phyloP scores from a whole-genome alignment of 2,888 invertebrate species.

The Syrista parreyssii region DNA sequence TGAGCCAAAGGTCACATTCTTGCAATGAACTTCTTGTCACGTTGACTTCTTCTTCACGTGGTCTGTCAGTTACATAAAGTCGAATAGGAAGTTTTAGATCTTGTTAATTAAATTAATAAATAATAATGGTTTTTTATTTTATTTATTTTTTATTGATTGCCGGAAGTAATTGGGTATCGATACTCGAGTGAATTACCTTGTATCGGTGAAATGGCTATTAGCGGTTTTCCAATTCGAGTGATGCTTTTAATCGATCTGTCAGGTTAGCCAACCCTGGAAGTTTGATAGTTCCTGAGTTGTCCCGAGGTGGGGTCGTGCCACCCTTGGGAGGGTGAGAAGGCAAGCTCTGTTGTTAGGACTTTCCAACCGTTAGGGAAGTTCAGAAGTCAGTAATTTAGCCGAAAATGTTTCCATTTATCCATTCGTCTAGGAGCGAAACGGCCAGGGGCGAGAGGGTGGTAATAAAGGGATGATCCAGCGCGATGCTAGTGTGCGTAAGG shows the following conservation, averaged over 20 bases:
- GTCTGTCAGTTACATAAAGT: background rate
- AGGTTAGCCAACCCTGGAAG: background rate
- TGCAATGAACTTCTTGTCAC: background rate
- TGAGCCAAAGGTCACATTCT: background rate
- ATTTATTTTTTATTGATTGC: background rate
- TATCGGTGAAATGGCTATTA: background rate
- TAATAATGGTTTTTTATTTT: too few species aligned
- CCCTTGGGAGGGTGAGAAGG: slow-evolving; percentile 30
- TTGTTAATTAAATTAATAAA: background rate
- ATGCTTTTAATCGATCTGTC: background rate
- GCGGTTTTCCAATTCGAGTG: background rate
- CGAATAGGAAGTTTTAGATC: background rate
- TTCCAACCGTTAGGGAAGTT: slow-evolving; percentile 31
- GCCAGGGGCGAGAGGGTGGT: background rate
- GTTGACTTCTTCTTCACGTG: background rate
- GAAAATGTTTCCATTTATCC: slow-evolving; percentile 21
- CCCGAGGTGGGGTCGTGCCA: slow-evolving; percentile 23
- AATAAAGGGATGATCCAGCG: background rate
- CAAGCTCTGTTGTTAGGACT: slow-evolving; percentile 33
- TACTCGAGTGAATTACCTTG: background rate
- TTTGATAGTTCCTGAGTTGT: background rate
- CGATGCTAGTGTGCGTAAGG: slow-evolving; percentile 26
- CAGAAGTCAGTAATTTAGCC: slow-evolving; percentile 31
- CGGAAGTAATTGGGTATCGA: background rate
- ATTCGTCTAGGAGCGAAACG: background rate